Evolutionary conservation across 2,888 invertebrate genomes (phyloP).

Genomic region (Pyrrhia umbra): DNA sequence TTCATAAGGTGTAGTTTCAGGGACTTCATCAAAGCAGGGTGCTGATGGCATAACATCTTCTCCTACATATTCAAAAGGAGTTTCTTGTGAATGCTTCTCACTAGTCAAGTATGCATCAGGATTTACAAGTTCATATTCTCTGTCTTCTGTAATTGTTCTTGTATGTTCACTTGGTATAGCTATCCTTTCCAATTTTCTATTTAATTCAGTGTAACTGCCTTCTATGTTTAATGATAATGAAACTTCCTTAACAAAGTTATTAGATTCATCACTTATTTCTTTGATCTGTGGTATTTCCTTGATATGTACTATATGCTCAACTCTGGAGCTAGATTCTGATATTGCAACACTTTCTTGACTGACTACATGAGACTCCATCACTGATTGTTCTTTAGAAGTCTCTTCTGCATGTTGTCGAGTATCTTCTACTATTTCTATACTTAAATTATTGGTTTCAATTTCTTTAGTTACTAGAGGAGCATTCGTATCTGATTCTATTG

Average conservation of each 20-base stretch:
- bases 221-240: constrained; percentile 9
- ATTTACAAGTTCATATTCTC: constrained; percentile 55
- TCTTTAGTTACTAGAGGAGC: constrained; percentile 7
- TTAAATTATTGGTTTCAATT: constrained; percentile 23
- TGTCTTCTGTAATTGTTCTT: constrained; percentile 48
- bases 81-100: constrained; percentile 18
- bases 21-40: constrained; percentile 74
- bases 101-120: constrained; percentile 49
- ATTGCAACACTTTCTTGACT: constrained; percentile 17
- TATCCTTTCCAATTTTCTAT: constrained; percentile 65
- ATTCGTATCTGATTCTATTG: constrained; percentile 14
- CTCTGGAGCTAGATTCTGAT: not conserved
- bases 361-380: constrained; percentile 9
- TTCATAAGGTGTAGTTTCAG: constrained; percentile 33
- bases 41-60: constrained; percentile 76
- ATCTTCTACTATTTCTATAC: constrained; percentile 28
- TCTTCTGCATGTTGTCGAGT: constrained; percentile 5
- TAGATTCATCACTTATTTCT: not conserved
- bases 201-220: constrained; percentile 65
- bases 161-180: constrained; percentile 49
- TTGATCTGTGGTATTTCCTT: not conserved
- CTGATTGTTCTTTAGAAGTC: constrained; percentile 18
- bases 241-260: constrained; percentile 1
- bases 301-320: constrained; percentile 22
- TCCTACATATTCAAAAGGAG: constrained; percentile 32